Percentiles rank a stretch among this genome's conserved stretches.
phyloP scores from a whole-genome alignment of 2,113 vertebrate genomes.

The Rhodinocichla rosea region DNA sequence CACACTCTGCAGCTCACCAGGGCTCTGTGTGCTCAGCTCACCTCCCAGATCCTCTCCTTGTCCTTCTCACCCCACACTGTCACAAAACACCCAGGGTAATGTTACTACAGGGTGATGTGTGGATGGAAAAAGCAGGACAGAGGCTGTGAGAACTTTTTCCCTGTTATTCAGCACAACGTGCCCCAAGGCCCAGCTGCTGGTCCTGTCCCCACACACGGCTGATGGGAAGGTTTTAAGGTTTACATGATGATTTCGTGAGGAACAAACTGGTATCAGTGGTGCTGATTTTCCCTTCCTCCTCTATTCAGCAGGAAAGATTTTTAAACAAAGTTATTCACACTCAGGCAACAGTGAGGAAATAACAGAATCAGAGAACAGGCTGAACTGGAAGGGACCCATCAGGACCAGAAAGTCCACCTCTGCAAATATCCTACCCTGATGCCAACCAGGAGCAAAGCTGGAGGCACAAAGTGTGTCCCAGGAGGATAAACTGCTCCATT shows the following conservation, averaged over 20 bases:
- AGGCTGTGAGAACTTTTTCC: background rate
- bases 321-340: background rate
- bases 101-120: background rate
- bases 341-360: background rate
- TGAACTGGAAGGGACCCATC: background rate
- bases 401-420: background rate
- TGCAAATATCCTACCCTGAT: background rate
- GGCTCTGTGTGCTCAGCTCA: background rate
- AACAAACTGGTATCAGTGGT: background rate
- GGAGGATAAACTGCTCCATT: background rate
- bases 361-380: accelerated
- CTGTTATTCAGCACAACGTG: accelerated
- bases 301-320: background rate
- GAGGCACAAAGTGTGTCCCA: background rate
- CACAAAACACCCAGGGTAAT: background rate
- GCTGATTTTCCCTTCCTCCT: background rate
- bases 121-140: background rate
- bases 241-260: background rate
- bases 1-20: background rate
- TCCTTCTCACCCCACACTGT: background rate
- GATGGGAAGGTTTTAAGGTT: background rate
- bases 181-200: background rate
- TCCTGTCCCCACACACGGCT: background rate
- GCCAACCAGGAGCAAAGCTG: background rate
- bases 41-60: background rate